Evolutionary conservation across 2,113 vertebrate species (phyloP), one percentile per base, ranked within the genome.

Genomic region (Sinocyclocheilus maitianheensis): DNA sequence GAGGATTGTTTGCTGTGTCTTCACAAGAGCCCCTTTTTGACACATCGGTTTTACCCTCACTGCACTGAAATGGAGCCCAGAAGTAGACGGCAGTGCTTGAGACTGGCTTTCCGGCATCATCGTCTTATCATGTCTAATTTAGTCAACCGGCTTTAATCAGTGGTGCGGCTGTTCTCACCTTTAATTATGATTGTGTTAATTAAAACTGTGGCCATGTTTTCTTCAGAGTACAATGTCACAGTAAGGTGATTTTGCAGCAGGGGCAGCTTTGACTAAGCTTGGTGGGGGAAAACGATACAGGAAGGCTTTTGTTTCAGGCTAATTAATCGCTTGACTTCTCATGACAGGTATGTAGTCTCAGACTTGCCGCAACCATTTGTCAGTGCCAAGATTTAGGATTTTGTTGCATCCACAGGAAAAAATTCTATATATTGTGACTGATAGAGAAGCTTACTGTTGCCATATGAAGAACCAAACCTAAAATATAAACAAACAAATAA

Each of bases 1-100:
- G 82, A 86, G 86, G 88, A 89, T 87, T 90, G 88, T 87, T 90
- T 16, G 13, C 51, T 51, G 78, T 81, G 3, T 53, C 86, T 51
- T 69, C 87, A 87, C 83, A 89, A 55, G 46, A 80, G 84, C 84
- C 63, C 86, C 5, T 87, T 88, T 84, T 84, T 69, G 87, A 81
- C 81, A 67, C 87, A 88, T 88, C 89, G 88, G 88, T 90, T 92
- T 86, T 89, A 90, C 26, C 16, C 24, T 11, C 24, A 26, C 26
- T 22, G 26, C 81, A 30, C 16, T 72, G 46, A 71, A 83, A 71
- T 83, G 43, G 43, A 69, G 18, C 14, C 81, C 69, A 72, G 18
- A 4, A 40, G 30, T 20, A 40, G 34, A 72, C 37, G 20, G 37
- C 81, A 71, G 26, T 30, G 4, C 26, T 71, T 20, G 43, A 53